These are phyloP conservation scores for Phyto melanocephala DNA, from an alignment of 2,888 invertebrate species.

Conservation along the genomic window DNA sequence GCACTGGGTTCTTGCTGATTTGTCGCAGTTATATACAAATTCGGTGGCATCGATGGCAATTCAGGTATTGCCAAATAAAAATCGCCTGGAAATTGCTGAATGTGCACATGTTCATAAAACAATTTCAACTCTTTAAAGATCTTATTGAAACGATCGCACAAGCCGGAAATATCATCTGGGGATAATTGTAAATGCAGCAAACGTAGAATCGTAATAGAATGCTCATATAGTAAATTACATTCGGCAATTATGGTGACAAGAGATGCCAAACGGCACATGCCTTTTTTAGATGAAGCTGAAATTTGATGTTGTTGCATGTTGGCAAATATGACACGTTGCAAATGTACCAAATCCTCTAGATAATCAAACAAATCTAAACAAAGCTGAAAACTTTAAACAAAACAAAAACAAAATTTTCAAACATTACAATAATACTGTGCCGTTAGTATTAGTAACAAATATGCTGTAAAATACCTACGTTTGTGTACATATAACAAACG, in stretches of 20 bases:
- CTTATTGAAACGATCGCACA: conserved; percentile 45
- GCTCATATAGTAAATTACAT: conserved; percentile 58
- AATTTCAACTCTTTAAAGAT: conserved; percentile 42
- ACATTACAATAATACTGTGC: not conserved
- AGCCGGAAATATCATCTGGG: conserved; percentile 59
- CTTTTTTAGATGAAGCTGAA: conserved; percentile 39
- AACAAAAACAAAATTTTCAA: not conserved
- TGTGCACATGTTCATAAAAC: conserved; percentile 49
- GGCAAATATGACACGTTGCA: conserved; percentile 55
- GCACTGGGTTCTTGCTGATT: conserved; percentile 35
- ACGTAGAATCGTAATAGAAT: conserved; percentile 46
- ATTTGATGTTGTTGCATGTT: conserved; percentile 38
- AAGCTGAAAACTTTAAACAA: conserved; percentile 47
- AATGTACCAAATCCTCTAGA: conserved; percentile 47
- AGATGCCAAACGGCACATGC: conserved; percentile 58
- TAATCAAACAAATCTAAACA: conserved; percentile 59
- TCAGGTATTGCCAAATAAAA: conserved; percentile 38
- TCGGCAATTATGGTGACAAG: conserved; percentile 56
- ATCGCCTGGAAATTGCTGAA: not conserved
- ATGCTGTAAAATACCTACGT: not conserved
- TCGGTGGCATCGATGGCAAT: conserved; percentile 25
- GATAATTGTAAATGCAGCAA: conserved; percentile 55
- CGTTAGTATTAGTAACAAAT: not conserved
- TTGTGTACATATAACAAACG: too few relatives aligned
- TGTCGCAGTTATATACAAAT: conserved; percentile 3